Percentiles rank a stretch among this genome's conserved stretches.
Conservation (phyloP, 2,113 vertebrate genomes). For the Galbula dea region DNA sequence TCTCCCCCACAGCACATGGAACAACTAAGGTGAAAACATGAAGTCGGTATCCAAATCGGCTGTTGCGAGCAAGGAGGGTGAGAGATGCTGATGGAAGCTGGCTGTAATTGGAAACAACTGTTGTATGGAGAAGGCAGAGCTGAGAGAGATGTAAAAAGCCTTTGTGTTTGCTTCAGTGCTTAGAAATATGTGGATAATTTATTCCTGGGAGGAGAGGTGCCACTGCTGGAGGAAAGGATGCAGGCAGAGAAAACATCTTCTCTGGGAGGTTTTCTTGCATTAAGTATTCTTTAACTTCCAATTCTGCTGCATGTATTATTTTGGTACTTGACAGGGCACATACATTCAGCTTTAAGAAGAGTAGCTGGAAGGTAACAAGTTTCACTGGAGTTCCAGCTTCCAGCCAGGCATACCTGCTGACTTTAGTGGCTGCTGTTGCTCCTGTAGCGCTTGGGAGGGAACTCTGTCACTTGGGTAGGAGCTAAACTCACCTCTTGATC, state of each 20-base stretch:
- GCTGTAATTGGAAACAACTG: background rate
- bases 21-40: background rate
- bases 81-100: background rate
- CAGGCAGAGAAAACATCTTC: background rate
- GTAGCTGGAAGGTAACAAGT: fast-evolving
- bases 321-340: background rate
- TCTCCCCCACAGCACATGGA: background rate
- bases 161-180: background rate
- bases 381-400: background rate
- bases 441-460: background rate
- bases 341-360: background rate
- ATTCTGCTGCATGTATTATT: background rate
- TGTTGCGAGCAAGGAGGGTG: background rate
- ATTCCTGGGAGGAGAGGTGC: background rate
- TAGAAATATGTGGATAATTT: background rate
- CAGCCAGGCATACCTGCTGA: background rate
- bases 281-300: background rate
- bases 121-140: background rate
- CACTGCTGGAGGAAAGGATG: background rate
- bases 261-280: background rate
- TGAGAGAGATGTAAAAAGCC: background rate
- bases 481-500: fast-evolving
- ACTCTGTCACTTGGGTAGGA: background rate
- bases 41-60: background rate
- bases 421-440: background rate